Evolutionary conservation across 2,888 invertebrate genomes (phyloP), one percentile per base, ranked within the genome.

Genomic region (Perizoma flavofasciatum): DNA sequence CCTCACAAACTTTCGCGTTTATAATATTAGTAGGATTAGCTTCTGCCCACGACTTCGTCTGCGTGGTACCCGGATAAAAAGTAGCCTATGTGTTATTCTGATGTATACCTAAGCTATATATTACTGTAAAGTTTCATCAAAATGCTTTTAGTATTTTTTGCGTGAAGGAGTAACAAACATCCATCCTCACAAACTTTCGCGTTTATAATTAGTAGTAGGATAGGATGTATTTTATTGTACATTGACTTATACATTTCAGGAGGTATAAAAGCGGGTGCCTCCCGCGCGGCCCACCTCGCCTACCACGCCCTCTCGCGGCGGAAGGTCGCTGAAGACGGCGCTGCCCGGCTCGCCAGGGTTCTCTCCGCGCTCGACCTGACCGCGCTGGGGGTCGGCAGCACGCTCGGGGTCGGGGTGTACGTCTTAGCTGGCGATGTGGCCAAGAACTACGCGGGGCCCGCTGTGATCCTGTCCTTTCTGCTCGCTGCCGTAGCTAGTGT

Each of bases 401-500:
- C 96, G 0, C 93, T 98, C 9, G 98, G 98, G 0, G 97, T 98
- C 4, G 98, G 98, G 0, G 96, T 98, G 44, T 98, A 98, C 79
- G 97, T 98, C 32, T 83, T 98, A 54, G 97, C 97, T 33, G 97
- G 97, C 0, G 94, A 96, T 64, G 97, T 97, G 1, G 96, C 97
- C 5, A 96, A 95, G 83, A 93, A 93, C 62, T 94, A 94, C 53
- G 96, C 97, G 0, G 98, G 98, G 0, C 98, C 98, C 0, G 96
- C 97, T 0, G 97, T 98, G 0, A 93, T 96, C 35, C 81, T 98
- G 22, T 97, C 97, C 1, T 98, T 98, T 77, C 88, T 97, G n/a
- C 93, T 98, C 54, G 98, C 98, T 0, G 98, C 97, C 0, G 85
- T 98, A 5, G 97, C 97, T n/a, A 97, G 97, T 9, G 94, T 97